Evolutionary conservation across 2,797 vertebrate species (phyloP), one percentile per base, ranked within the genome.

Genomic region (Triplophysa bombifrons): DNA sequence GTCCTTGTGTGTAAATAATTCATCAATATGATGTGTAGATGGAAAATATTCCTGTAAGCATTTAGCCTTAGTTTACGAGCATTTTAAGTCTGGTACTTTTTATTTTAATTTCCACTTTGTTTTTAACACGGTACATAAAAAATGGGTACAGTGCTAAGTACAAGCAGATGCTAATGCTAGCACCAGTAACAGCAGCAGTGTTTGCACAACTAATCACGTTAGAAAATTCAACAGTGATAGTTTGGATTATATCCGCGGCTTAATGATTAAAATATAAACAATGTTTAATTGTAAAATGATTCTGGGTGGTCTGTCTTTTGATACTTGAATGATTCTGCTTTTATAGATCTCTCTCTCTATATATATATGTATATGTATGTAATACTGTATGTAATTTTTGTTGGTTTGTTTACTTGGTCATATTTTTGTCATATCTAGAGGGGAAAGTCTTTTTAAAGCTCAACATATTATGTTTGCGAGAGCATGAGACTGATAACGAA

Each of bases 311-410:
- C 94, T 95, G 93, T 96, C 95, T 98, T 98, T 98, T 98, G 94
- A 98, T 98, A 99, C 97, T 98, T 99, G 96, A 98, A 97, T 90
- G 93, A 91, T 91, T 93, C 92, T 93, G 93, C 89, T 96, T 96
- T 95, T 95, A 93, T 98, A 97, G 91, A 87, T 92, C 92, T 93
- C 86, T 90, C 2, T 85, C 16, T 84, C 38, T 41, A 67, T 85
- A 58, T 80, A 65, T 86, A 81, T 93, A 91, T 96, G 94, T 96
- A 95, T 85, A 83, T 83, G 81, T 84, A 84, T 84, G 85, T 83
- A 38, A 38, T 38, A 84, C 41, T 82, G 80, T 82, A 78, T 82
- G 74, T 82, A 77, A 72, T 91, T 78, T 87, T 85, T 19, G 17
- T 85, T 92, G 88, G 94, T 94, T 87, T 87, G 93, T 95, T 90